Evolutionary conservation across 1,140 invertebrate genomes (phyloP), one percentile per base, ranked within the genome.

Genomic region (Drosophila sp.): DNA sequence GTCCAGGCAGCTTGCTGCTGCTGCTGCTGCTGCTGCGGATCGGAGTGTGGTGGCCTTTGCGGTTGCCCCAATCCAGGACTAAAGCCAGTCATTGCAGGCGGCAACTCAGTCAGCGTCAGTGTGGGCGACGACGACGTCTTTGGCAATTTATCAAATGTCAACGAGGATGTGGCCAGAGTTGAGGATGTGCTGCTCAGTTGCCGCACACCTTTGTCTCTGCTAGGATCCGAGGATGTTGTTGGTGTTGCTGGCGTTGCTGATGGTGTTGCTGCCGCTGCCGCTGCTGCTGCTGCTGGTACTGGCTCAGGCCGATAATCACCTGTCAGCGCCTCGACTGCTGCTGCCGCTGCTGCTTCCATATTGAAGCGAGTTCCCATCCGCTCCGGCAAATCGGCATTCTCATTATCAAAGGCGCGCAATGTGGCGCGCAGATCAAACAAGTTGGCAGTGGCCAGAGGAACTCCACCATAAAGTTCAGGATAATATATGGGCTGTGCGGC

Each of bases 71-170:
- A 7, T 1, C 23, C 6, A 44, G 41, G 5, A 6, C 41, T 17
- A 44, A 17, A 4, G 6, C 41, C 54, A 27, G 61, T 32, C 41
- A 67, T 64, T 87, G 83, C 72, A 79, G 84, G 62, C 66, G 78
- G 78, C 70, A 78, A 62, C 75, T 85, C 81, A 23, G 67, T 72
- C 72, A 70, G 54, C 60, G 66, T 72, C 41, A 72, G 32, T 56
- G 66, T 56, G 38, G 79, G 56, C 60, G 67, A 76, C 57, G 65
- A 64, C 35, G 65, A 64, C 35, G 76, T 83, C 83, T 74, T 90
- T 90, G 85, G 86, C 85, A 90, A 90, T 90, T 90, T 90, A 90
- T 90, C 85, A 90, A 90, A 90, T 68, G 85, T 86, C 85, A 90
- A 82, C 72, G 86, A 90, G 72, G 85, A 90, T 72, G 86, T 81